These are phyloP conservation scores for Dryobates pubescens DNA, from an alignment of 2,797 vertebrate genomes.

Conservation along the genomic window DNA sequence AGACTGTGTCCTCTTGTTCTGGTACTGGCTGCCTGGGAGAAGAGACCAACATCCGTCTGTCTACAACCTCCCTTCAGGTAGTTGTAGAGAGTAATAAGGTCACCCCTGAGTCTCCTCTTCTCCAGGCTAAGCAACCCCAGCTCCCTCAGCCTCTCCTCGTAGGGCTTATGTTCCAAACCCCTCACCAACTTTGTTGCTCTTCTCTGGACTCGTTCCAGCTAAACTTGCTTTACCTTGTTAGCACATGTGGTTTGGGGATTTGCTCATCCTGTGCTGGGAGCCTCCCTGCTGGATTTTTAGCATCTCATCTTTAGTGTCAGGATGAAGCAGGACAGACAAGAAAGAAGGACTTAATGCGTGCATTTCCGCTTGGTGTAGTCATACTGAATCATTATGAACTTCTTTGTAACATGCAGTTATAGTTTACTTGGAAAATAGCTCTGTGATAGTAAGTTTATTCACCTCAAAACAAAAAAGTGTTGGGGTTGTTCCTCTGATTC, in stretches of 20 bases:
- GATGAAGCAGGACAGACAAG: background rate
- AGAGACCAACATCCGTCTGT: too few species aligned
- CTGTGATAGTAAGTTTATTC: background rate
- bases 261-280: background rate
- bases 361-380: background rate
- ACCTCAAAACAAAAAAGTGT: background rate
- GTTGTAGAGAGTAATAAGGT: too few species aligned
- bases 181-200: too few species aligned
- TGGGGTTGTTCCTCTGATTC: background rate
- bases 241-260: background rate
- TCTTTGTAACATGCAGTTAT: background rate
- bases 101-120: too few species aligned
- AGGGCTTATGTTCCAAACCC: too few species aligned
- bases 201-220: too few species aligned
- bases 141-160: too few species aligned
- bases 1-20: too few species aligned
- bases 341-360: fast-evolving
- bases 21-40: too few species aligned
- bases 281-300: background rate
- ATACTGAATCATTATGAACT: background rate
- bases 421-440: background rate
- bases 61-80: too few species aligned
- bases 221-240: background rate
- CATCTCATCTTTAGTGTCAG: background rate
- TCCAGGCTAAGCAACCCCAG: too few species aligned